Evolutionary conservation across 2,888 invertebrate genomes (phyloP).

Genomic region (Liodrosophila aerea): DNA sequence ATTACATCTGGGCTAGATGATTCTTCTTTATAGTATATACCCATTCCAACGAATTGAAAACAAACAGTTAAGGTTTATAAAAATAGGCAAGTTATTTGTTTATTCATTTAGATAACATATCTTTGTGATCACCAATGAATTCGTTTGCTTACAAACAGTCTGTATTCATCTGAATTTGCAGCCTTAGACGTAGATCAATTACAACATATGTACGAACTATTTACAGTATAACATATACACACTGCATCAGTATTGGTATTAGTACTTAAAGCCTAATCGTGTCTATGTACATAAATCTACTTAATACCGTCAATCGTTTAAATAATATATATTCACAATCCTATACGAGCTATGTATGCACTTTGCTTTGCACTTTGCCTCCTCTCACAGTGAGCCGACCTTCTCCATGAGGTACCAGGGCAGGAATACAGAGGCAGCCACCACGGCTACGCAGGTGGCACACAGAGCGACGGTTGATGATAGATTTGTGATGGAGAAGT

Average conservation of each 20-base stretch:
- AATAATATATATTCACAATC: slow-evolving; percentile 20
- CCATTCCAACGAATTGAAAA: background rate
- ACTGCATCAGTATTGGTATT: slow-evolving; percentile 40
- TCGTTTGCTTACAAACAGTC: slow-evolving; percentile 39
- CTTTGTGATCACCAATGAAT: slow-evolving; percentile 39
- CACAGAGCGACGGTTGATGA: slow-evolving; percentile 79
- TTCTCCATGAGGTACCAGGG: slow-evolving; percentile 82
- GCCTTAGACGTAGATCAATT: slow-evolving; percentile 27
- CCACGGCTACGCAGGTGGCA: slow-evolving; percentile 81
- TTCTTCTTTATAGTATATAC: background rate
- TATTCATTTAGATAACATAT: slow-evolving; percentile 43
- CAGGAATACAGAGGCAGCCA: slow-evolving; percentile 80
- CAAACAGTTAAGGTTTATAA: background rate
- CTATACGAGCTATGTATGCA: slow-evolving; percentile 30
- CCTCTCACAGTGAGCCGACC: slow-evolving; percentile 49
- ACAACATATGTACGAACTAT: slow-evolving; percentile 23
- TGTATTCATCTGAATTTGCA: slow-evolving; percentile 28
- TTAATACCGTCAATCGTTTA: slow-evolving; percentile 63
- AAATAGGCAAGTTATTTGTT: slow-evolving; percentile 21
- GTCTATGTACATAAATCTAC: slow-evolving; percentile 54
- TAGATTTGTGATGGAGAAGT: slow-evolving; percentile 70
- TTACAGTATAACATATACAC: slow-evolving; percentile 30
- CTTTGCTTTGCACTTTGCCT: background rate
- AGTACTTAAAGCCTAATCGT: slow-evolving; percentile 44
- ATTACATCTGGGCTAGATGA: background rate